Evolutionary conservation across 2,888 invertebrate genomes (phyloP).

Genomic region (Agriopis leucophaearia): DNA sequence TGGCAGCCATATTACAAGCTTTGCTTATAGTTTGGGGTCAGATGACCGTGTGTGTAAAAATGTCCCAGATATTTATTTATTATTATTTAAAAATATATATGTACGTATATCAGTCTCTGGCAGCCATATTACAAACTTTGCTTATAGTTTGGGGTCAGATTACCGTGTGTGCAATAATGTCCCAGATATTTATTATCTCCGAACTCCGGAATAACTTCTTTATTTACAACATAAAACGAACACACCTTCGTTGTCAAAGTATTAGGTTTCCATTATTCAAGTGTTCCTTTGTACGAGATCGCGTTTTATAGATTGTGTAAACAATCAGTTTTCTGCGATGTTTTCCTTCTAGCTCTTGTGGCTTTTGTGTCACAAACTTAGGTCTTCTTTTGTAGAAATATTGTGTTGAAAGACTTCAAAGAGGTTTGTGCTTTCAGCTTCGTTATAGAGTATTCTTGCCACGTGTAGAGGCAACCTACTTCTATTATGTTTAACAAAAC

Average conservation of each 20-base stretch:
- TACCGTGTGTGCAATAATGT: too few species aligned
- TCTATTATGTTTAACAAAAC: background rate
- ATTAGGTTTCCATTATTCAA: conserved; percentile 59
- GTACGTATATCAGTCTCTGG: too few species aligned
- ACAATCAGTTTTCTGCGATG: conserved; percentile 54
- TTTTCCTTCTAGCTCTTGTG: conserved; percentile 46
- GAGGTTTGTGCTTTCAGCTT: conserved; percentile 36
- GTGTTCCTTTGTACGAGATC: conserved; percentile 57
- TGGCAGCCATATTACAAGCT: too few species aligned
- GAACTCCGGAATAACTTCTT: background rate
- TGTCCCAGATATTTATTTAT: too few species aligned
- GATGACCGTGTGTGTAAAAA: too few species aligned
- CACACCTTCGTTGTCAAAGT: conserved; percentile 34
- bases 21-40: too few species aligned
- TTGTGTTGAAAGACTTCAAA: conserved; percentile 53
- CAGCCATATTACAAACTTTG: too few species aligned
- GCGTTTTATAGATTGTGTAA: conserved; percentile 59
- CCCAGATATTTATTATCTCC: too few species aligned
- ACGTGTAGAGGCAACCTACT: background rate
- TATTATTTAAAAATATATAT: too few species aligned
- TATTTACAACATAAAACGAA: background rate
- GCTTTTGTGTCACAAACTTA: conserved; percentile 50
- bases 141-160: too few species aligned
- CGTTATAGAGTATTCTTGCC: conserved; percentile 11
- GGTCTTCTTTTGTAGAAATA: conserved; percentile 56